A percentile compares a stretch with the other conserved stretches of the same genome.
phyloP scores from a whole-genome alignment of 2,888 invertebrate genomes.

The Autographa pulchrina region DNA sequence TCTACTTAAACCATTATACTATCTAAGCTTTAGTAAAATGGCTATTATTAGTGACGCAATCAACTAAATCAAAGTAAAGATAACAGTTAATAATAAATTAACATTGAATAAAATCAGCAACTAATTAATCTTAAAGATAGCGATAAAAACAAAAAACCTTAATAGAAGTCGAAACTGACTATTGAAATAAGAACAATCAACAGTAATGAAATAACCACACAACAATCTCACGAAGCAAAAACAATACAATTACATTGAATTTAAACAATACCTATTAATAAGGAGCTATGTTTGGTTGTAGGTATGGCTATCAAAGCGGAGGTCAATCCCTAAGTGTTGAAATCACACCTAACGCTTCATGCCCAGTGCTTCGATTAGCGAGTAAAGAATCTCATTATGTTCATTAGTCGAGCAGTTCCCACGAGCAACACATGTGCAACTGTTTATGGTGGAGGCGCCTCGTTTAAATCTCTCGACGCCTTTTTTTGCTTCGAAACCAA shows the following conservation, averaged over 20 bases:
- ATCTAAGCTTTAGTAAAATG: not conserved
- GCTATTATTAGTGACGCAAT: not conserved
- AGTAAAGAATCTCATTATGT: slow-evolving; percentile 78
- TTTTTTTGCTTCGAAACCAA: slow-evolving; percentile 63
- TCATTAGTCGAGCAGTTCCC: slow-evolving; percentile 78
- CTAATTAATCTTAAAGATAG: slow-evolving; percentile 4
- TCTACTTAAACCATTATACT: not conserved
- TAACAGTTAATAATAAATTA: not conserved
- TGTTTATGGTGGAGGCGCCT: slow-evolving; percentile 73
- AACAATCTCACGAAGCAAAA: slow-evolving; percentile 37
- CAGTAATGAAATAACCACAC: slow-evolving; percentile 46
- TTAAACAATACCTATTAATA: slow-evolving; percentile 32
- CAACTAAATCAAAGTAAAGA: not conserved
- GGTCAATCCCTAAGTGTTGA: slow-evolving; percentile 58
- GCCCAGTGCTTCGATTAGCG: slow-evolving; percentile 76
- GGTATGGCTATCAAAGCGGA: slow-evolving; percentile 31
- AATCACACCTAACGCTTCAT: slow-evolving; percentile 53
- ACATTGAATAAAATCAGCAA: slow-evolving; percentile 1
- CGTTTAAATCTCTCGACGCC: slow-evolving; percentile 78
- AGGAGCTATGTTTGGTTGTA: slow-evolving; percentile 30
- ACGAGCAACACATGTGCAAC: slow-evolving; percentile 81
- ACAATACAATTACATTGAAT: slow-evolving; percentile 38
- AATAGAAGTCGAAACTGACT: not conserved
- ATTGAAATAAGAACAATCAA: slow-evolving; percentile 37
- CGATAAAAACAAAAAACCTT: slow-evolving; percentile 20